Evolutionary conservation across 2,888 invertebrate genomes (phyloP).

Genomic region (Apoda limacodes): DNA sequence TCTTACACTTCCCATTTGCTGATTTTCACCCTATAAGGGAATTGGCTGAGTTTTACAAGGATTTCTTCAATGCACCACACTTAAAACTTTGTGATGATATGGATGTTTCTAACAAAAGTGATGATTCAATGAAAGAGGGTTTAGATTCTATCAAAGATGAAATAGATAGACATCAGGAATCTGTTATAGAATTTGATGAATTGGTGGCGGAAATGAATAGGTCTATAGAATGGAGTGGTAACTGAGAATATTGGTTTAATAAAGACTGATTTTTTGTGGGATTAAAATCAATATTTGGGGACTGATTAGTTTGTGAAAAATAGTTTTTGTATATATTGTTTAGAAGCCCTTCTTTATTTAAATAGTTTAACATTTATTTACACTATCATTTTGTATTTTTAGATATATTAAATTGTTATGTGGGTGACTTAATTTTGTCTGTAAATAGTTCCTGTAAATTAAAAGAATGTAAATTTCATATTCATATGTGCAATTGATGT

Average conservation of each 20-base stretch:
- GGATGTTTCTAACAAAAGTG: slow-evolving; percentile 24
- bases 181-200: slow-evolving; percentile 80
- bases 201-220: slow-evolving; percentile 78
- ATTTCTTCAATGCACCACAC: slow-evolving; percentile 79
- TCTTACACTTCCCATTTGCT: slow-evolving; percentile 83
- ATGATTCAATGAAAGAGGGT: slow-evolving; percentile 49
- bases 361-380: too few species aligned
- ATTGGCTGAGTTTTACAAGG: slow-evolving; percentile 82
- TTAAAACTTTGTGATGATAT: slow-evolving; percentile 41
- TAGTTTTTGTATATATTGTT: too few species aligned
- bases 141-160: slow-evolving; percentile 78
- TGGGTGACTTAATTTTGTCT: too few species aligned
- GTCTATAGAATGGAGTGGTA: slow-evolving; percentile 71
- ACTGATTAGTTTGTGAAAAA: too few species aligned
- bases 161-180: slow-evolving; percentile 79
- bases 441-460: too few species aligned
- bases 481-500: too few species aligned
- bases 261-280: slow-evolving; percentile 25
- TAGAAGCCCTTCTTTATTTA: too few species aligned
- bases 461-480: too few species aligned
- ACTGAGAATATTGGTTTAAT: slow-evolving; percentile 28
- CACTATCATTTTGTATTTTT: too few species aligned
- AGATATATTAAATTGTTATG: too few species aligned
- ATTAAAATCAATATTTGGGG: too few species aligned
- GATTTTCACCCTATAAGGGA: slow-evolving; percentile 78